These are phyloP conservation scores for Anolis sagrei DNA, from an alignment of 2,113 vertebrate genomes.

Conservation along the genomic window DNA sequence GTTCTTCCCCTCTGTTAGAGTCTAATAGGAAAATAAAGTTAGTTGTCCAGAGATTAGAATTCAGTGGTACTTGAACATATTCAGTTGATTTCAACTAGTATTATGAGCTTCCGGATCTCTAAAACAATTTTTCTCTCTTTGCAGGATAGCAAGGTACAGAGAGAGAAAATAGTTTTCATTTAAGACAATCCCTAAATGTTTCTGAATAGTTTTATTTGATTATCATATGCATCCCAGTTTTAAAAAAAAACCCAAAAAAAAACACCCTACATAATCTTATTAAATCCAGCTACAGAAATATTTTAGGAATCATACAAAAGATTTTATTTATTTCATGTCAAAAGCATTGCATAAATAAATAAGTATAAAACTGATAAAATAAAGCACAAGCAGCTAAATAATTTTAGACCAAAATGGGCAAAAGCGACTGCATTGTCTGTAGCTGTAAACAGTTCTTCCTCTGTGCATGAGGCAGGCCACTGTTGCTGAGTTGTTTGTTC, in stretches of 20 bases:
- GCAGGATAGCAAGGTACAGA: neutral
- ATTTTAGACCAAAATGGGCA: no score
- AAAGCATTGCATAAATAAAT: no score
- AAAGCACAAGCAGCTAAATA: no score
- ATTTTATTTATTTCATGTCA: no score
- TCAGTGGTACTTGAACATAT: neutral
- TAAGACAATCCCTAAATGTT: neutral
- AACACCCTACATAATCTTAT: neutral
- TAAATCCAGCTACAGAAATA: neutral
- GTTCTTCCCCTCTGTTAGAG: neutral
- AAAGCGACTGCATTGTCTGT: no score
- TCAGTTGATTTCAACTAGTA: neutral
- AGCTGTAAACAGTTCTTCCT: no score
- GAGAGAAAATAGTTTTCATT: neutral
- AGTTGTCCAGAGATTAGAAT: neutral
- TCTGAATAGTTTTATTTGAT: neutral
- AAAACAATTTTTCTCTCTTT: neutral
- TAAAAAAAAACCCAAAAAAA: slow-evolving; percentile 10
- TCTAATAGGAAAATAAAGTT: neutral
- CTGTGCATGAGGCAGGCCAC: no score
- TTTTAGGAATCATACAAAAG: neutral
- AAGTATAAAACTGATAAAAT: no score
- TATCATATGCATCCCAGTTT: neutral
- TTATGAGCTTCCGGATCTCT: neutral
- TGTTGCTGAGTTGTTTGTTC: no score